Evolutionary conservation across 2,888 invertebrate species (phyloP), one percentile per base, ranked within the genome.

Genomic region (Aradus depressus): DNA sequence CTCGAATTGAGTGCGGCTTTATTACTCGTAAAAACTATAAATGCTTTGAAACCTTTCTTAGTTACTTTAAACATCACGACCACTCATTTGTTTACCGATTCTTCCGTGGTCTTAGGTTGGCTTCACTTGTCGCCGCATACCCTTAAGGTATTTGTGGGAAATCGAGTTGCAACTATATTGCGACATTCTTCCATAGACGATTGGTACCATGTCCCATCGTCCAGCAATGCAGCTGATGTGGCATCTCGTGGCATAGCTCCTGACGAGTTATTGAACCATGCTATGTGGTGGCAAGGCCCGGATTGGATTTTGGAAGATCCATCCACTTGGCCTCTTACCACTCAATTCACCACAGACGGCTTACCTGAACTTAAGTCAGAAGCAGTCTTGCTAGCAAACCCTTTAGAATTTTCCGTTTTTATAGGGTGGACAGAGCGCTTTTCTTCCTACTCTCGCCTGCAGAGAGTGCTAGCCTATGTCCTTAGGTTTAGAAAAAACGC

Each of bases 81-180:
- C 2, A 45, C 41, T 3, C 26, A 45, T 39, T 58, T 59, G 34
- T 63, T 60, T 58, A 55, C 56, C 5, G 62, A 63, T 47, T 61
- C 61, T 1, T 58, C 53, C 1, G 60, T 62, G 3, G 58, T 57
- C 1, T 51, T 63, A 21, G 19, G 22, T 14, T 50, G 50, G 50
- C 8, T 50, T 3, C 38, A 42, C 14, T 34, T 28, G 3, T 25
- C 41, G 3, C 16, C 42, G 4, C 34, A 42, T 19, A 4, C 21
- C 2, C 32, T 50, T 3, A 50, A 50, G 31, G 42, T 50, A 12
- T 50, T 50, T 50, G 50, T 50, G 2, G 43, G 19, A 23, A 49
- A 44, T 22, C 28, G 44, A 26, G 41, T 51, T 25, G 44, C 48
- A 39, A 18, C 32, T 6, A 41, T 50, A 14, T 23, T 19, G 4